Evolutionary conservation across 1,140 invertebrate genomes (phyloP), one percentile per base, ranked within the genome.

Genomic region (Drosophila pseudoobscura): DNA sequence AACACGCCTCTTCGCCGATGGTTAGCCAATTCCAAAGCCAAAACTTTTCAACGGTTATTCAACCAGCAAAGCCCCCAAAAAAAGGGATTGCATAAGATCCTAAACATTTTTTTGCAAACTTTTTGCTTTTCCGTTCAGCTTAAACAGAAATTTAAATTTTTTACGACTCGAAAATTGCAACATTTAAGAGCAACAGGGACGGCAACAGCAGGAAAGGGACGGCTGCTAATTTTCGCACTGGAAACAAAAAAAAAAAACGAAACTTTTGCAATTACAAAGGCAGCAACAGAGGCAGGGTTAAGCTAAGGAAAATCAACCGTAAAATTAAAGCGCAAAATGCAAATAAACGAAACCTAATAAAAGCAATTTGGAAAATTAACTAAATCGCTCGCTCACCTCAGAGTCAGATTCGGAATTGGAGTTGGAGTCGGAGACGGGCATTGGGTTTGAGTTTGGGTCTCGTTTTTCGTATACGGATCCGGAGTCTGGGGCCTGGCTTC

Each of bases 281-380:
- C 75, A 88, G 59, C 61, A 35, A 7, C 29, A 31, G 29, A 57
- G 59, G 20, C 20, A 78, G 74, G 78, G 83, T 79, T 66, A 83
- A 70, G 60, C 39, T 59, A 61, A 63, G 55, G 55, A 69, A 59
- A 63, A 55, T 65, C 50, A 76, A 71, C 51, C 75, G 66, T 85
- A 89, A 89, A 85, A 90, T 89, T 89, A 89, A 85, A 89, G 87
- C 75, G 26, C 87, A 89, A 89, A 89, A 89, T 89, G 80, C 85
- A 89, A 89, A 89, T 89, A 89, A 89, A 89, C 87, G 75, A 79
- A 89, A 89, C 71, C 85, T 89, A 89, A 89, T 89, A 89, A 89
- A 89, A 89, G 80, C 85, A 89, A 89, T 89, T 89, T 89, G 71
- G 39, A 52, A 89, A 89, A 89, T 89, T 89, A 90, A 84, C 51